Evolutionary conservation across 2,888 invertebrate genomes (phyloP).

Genomic region (Chydorus sphaericus): DNA sequence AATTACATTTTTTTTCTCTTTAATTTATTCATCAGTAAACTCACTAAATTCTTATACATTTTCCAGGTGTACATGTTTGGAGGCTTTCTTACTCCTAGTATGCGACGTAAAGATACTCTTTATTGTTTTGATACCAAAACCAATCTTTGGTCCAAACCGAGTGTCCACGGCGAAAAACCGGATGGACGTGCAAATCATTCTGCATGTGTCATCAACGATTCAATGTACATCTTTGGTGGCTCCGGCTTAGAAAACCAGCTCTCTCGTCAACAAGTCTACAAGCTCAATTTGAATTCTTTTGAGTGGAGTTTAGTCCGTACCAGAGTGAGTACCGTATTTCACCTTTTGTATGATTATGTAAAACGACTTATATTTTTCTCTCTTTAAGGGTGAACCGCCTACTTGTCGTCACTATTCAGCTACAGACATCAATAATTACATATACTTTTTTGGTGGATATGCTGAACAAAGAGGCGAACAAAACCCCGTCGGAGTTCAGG

Average conservation of each 20-base stretch:
- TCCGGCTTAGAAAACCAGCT: slow-evolving; percentile 69
- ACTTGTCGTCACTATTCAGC: slow-evolving; percentile 74
- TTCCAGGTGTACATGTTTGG: slow-evolving; percentile 71
- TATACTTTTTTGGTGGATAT: slow-evolving; percentile 87
- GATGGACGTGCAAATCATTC: slow-evolving; percentile 81
- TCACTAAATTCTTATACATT: too few relatives aligned
- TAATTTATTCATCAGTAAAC: neutral
- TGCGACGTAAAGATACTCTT: slow-evolving; percentile 59
- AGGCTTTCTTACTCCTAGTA: slow-evolving; percentile 77
- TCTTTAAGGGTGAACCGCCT: slow-evolving; percentile 44
- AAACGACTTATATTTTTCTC: slow-evolving; percentile 10
- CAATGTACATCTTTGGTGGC: slow-evolving; percentile 82
- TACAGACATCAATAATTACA: slow-evolving; percentile 53
- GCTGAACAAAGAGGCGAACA: too few relatives aligned
- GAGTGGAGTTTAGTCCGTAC: slow-evolving; percentile 51
- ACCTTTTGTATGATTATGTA: neutral
- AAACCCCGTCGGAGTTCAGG: slow-evolving; percentile 63
- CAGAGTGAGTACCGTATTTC: slow-evolving; percentile 22
- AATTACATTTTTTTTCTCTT: neutral
- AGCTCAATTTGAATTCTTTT: slow-evolving; percentile 53
- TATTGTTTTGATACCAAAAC: slow-evolving; percentile 63
- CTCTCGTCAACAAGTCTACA: slow-evolving; percentile 64
- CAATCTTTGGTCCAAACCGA: slow-evolving; percentile 49
- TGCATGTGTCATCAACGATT: slow-evolving; percentile 59
- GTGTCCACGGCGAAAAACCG: slow-evolving; percentile 52